Evolutionary conservation across 1,140 invertebrate species (phyloP).

Genomic region (Dreissena rostriformis): DNA sequence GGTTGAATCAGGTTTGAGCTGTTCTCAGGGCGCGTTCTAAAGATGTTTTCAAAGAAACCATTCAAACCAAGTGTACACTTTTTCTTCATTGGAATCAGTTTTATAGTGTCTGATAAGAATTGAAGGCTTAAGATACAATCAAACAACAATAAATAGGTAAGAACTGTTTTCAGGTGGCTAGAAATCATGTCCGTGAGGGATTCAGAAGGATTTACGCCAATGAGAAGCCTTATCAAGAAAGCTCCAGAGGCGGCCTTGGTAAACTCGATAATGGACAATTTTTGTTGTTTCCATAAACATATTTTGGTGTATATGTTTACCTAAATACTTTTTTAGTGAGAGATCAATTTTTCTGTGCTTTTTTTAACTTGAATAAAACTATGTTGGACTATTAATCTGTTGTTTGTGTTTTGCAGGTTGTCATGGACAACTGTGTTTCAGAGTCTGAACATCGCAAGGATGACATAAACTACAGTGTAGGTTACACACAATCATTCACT

Average conservation of each 20-base stretch:
- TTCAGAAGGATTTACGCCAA: slow-evolving; percentile 32
- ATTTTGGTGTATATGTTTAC: too few species aligned
- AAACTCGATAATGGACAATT: background rate
- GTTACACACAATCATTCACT: background rate
- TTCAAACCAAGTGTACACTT: too few species aligned
- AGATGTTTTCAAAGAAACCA: too few species aligned
- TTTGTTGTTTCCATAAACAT: too few species aligned
- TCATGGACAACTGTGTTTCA: slow-evolving; percentile 62
- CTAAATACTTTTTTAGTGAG: too few species aligned
- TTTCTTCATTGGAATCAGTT: too few species aligned
- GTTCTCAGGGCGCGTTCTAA: too few species aligned
- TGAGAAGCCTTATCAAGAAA: slow-evolving; percentile 45
- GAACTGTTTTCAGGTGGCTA: slow-evolving; percentile 31
- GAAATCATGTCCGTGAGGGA: slow-evolving; percentile 50
- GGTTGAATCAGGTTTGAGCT: too few species aligned
- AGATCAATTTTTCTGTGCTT: background rate
- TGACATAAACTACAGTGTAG: slow-evolving; percentile 59
- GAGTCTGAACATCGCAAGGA: slow-evolving; percentile 59
- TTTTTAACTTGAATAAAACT: background rate
- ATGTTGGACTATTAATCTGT: background rate
- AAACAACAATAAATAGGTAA: background rate
- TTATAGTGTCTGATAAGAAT: too few species aligned
- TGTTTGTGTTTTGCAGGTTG: slow-evolving; percentile 48
- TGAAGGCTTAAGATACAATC: too few species aligned
- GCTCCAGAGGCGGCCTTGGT: slow-evolving; percentile 54